Evolutionary conservation across 23 tunicate genomes (phyloP).

Genomic region (Ciona savignyi): DNA sequence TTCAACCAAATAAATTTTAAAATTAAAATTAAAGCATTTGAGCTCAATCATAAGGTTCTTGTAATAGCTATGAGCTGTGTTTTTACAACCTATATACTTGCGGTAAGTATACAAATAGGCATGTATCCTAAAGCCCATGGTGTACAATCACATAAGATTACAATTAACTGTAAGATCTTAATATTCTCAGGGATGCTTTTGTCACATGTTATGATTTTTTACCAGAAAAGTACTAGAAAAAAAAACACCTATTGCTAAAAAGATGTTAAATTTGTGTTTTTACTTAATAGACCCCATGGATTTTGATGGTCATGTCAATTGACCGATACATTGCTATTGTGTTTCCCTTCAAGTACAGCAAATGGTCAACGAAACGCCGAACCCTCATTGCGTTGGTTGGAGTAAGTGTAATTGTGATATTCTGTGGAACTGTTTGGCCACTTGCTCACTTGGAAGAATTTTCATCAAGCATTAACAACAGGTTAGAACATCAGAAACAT

Average conservation of each 20-base stretch:
- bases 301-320: slow-evolving; percentile 8
- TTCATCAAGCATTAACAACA: slow-evolving; percentile 8
- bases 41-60: not conserved
- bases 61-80: slow-evolving; percentile 10
- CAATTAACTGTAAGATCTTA: too few species aligned
- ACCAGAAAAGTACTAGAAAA: too few species aligned
- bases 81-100: slow-evolving; percentile 8
- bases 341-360: slow-evolving; percentile 10
- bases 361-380: not conserved
- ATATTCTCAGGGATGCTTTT: too few species aligned
- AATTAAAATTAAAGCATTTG: slow-evolving; percentile 5
- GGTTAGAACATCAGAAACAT: too few species aligned
- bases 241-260: too few species aligned
- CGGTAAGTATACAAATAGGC: slow-evolving; percentile 9
- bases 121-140: not conserved
- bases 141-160: too few species aligned
- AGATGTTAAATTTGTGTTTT: too few species aligned
- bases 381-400: not conserved
- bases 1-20: not conserved
- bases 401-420: not conserved
- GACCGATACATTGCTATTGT: slow-evolving; percentile 14
- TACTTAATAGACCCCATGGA: slow-evolving; percentile 14
- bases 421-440: slow-evolving; percentile 17
- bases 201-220: too few species aligned
- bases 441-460: not conserved